These are phyloP conservation scores for Anthoptus insignis DNA, from an alignment of 2,888 invertebrate species.

Conservation along the genomic window DNA sequence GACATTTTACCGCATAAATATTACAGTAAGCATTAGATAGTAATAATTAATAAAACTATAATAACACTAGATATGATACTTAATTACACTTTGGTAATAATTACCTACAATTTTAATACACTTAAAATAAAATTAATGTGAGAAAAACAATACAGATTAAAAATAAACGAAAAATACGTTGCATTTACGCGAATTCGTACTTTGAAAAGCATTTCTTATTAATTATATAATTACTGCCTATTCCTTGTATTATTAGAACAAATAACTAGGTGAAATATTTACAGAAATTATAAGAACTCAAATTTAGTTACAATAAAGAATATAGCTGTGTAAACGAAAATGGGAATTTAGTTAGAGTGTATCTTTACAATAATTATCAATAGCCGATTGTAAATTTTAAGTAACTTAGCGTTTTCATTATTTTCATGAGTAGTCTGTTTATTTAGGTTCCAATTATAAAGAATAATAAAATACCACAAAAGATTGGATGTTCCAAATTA, in stretches of 20 bases:
- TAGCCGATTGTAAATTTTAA: conserved; percentile 36
- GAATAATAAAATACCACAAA: too few species aligned
- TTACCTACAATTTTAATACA: conserved; percentile 74
- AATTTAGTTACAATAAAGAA: conserved; percentile 28
- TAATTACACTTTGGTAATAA: conserved; percentile 86
- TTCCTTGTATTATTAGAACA: conserved; percentile 46
- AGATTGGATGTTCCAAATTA: background rate
- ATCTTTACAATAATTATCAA: background rate
- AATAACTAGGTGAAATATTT: conserved; percentile 53
- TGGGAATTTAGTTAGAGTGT: background rate
- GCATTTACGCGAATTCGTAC: conserved; percentile 34
- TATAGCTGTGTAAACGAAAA: conserved; percentile 22
- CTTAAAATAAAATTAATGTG: conserved; percentile 67
- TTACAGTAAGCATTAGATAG: conserved; percentile 40
- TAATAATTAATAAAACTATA: conserved; percentile 47
- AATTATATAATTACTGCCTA: conserved; percentile 39
- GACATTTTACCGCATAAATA: conserved; percentile 50
- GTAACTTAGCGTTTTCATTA: conserved; percentile 41
- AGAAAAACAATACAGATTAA: conserved; percentile 55
- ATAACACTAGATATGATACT: conserved; percentile 73
- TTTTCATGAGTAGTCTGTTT: too few species aligned
- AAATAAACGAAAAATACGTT: conserved; percentile 42
- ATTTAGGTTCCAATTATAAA: too few species aligned
- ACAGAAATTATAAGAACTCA: conserved; percentile 47
- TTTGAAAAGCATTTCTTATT: conserved; percentile 47